Evolutionary conservation across 2,888 invertebrate genomes (phyloP), one percentile per base, ranked within the genome.

Genomic region (Ariolimax columbianus): DNA sequence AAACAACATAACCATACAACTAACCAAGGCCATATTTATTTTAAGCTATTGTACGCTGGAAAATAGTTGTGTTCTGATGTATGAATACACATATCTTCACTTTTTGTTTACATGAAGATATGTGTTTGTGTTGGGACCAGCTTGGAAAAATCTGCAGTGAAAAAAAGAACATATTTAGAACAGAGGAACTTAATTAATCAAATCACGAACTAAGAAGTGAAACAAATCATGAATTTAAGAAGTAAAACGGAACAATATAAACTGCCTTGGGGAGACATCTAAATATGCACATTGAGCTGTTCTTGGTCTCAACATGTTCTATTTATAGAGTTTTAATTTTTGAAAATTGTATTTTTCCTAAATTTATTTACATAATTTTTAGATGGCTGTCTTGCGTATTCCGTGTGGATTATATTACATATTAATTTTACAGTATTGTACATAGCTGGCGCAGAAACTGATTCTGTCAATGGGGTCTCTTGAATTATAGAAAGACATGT

Each of bases 31-130:
- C 63, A 26, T 14, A 40, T 63, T 63, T 78, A 78, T 63, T 78
- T 63, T 78, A 38, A 78, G 63, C 78, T 78, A 78, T 63, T 78
- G 78, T 38, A 78, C 19, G 0, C 11, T 36, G 68, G 68, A 14
- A 68, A 33, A 68, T 9, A 17, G 36, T 30, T 33, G 9, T 66
- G 11, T 66, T n/a, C 17, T 30, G 66, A 0, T 66, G 33, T 19
- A 6, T 30, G 33, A n/a, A 30, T 59, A n/a, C 59, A 59, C 59
- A 19, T 59, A 6, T n/a, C n/a, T n/a, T 59, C 26, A 59, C 26
- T 9, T 6, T 55, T 19, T 55, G 55, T 66, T 66, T n/a, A 7
- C 30, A 66, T 9, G 30, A 66, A 30, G n/a, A 19, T n/a, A 59
- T n/a, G 7, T 55, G 33, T 66, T 30, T 66, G 0, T 66, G 30